Conservation (phyloP, 2,888 invertebrate genomes). For the Andrena trimmerana region DNA sequence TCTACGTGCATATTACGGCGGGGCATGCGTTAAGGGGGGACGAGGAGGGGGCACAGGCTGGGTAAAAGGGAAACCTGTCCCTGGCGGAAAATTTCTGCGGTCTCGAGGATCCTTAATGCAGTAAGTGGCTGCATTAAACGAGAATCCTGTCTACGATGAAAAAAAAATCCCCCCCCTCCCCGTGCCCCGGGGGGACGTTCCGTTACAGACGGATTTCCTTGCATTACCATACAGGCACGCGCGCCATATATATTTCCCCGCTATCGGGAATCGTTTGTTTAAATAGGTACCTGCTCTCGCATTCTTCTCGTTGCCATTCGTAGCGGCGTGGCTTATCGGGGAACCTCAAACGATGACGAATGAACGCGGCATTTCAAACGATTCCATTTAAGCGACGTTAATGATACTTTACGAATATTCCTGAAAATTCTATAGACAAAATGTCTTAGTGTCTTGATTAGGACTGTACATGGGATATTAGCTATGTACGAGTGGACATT, state of each 20-base stretch:
- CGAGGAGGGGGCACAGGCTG: neutral
- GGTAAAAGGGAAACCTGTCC: constrained; percentile 44
- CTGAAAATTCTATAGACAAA: too few species aligned
- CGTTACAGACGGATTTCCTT: constrained; percentile 39
- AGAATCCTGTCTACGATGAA: constrained; percentile 43
- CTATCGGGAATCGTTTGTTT: constrained; percentile 35
- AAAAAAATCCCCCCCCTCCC: constrained; percentile 21
- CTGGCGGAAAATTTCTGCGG: constrained; percentile 39
- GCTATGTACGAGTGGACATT: too few species aligned
- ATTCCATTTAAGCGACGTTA: neutral
- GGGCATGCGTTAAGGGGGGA: neutral
- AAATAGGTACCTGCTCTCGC: constrained; percentile 17
- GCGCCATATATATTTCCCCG: constrained; percentile 17
- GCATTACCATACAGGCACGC: constrained; percentile 17
- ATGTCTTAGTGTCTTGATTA: too few species aligned
- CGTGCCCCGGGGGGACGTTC: constrained; percentile 7
- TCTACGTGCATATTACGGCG: constrained; percentile 11
- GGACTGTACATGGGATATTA: too few species aligned
- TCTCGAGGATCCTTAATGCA: constrained; percentile 44
- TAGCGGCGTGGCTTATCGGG: constrained; percentile 3
- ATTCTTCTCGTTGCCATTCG: constrained; percentile 11
- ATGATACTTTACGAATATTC: neutral
- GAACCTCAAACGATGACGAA: constrained; percentile 1
- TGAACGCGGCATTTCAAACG: neutral
- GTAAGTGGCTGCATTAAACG: constrained; percentile 55